Conservation (phyloP, 2,888 invertebrate genomes). For the Heliothis peltigera region DNA sequence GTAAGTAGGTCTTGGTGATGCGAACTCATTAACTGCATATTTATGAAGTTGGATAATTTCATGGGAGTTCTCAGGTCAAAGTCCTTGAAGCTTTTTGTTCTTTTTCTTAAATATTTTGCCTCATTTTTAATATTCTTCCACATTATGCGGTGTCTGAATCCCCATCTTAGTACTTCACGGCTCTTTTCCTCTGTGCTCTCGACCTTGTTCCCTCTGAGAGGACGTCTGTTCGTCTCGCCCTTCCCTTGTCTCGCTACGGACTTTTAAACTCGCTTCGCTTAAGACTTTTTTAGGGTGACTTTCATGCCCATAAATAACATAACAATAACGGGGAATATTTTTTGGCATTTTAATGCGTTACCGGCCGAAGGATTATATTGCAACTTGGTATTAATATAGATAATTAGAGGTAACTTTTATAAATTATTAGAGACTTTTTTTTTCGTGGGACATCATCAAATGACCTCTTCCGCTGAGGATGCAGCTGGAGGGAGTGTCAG, state of each 20-base stretch:
- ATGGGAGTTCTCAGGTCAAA: too few species aligned
- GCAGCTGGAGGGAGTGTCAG: too few species aligned
- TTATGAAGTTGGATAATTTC: too few species aligned
- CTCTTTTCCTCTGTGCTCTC: slow-evolving; percentile 27
- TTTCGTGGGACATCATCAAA: too few species aligned
- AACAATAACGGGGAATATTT: neutral
- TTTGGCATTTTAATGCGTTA: neutral
- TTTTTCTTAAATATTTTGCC: neutral
- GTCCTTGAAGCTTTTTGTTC: neutral
- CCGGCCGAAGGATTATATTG: too few species aligned
- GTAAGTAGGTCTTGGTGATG: too few species aligned
- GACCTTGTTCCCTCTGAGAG: slow-evolving; percentile 52
- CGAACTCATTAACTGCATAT: too few species aligned
- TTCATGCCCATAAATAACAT: slow-evolving; percentile 9
- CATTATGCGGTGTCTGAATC: slow-evolving; percentile 5
- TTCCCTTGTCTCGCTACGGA: slow-evolving; percentile 30
- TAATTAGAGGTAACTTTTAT: too few species aligned
- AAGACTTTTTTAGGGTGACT: slow-evolving; percentile 13
- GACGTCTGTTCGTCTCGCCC: slow-evolving; percentile 31
- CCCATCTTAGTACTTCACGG: slow-evolving; percentile 9
- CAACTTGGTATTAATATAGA: too few species aligned
- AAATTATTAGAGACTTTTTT: too few species aligned
- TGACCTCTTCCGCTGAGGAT: too few species aligned
- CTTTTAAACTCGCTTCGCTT: slow-evolving; percentile 31
- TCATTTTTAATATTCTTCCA: slow-evolving; percentile 27